Evolutionary conservation across 2,888 invertebrate genomes (phyloP), one percentile per base, ranked within the genome.

Genomic region (Apantesis nais): DNA sequence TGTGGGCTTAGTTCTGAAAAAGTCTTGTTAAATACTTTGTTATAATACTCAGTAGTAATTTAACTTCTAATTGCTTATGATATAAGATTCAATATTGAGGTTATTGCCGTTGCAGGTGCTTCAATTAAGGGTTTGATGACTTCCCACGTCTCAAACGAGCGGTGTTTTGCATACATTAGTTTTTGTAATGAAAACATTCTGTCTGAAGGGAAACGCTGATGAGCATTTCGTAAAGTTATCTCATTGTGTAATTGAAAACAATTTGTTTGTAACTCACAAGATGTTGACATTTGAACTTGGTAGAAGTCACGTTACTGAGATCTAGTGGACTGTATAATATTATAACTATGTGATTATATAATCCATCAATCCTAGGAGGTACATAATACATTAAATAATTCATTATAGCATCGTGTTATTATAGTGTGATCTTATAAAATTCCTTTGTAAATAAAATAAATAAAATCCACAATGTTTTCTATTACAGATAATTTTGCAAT

Each of bases 121-220:
- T 79, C 71, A 67, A 77, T 79, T 83, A 77, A 72, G 58, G 62
- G 63, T 70, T 73, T 77, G 71, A 74, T 74, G 70, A 72, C 77
- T 69, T 64, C 29, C 69, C 73, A 74, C 68, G 70, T 72, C 62
- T 68, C 68, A 76, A 71, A 65, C 68, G 71, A 64, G 66, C 63
- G 61, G 52, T 70, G 55, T 71, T 74, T 71, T 74, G 70, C 79
- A 78, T 78, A 66, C 63, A 74, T 72, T 71, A 67, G 63, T 71
- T 71, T 76, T 74, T 76, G 71, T 68, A 76, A 78, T 74, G 65
- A 34, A 75, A 78, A 61, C 55, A 39, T 34, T 71, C 31, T 68
- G 63, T 69, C 62, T 66, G 16, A 52, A 25, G n/a, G 61, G 48
- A 62, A 44, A 39, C 37, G 22, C 37, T 67, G 34, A 71, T 67